Evolutionary conservation across 2,113 vertebrate genomes (phyloP).

Genomic region (Neopipo cinnamomea): DNA sequence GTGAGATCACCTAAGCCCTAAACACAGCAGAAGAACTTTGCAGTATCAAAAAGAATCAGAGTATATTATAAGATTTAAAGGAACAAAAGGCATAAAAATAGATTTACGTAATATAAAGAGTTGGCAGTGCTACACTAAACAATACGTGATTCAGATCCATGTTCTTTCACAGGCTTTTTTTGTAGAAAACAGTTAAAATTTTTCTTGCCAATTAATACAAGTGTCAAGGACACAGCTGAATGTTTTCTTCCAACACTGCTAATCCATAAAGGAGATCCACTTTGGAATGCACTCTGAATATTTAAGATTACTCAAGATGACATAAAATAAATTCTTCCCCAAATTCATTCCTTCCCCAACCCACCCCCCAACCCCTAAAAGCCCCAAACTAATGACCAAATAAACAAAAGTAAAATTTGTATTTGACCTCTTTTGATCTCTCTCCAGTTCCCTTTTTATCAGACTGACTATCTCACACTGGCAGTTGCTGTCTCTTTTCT

Average conservation of each 20-base stretch:
- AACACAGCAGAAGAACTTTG: neutral
- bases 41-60: neutral
- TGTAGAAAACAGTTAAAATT: neutral
- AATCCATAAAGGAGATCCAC: neutral
- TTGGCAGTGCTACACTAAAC: neutral
- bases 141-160: neutral
- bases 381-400: neutral
- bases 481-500: neutral
- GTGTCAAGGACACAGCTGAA: neutral
- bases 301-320: neutral
- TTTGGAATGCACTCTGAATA: neutral
- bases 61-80: neutral
- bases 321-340: neutral
- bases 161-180: neutral
- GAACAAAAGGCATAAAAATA: neutral
- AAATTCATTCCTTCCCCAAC: neutral
- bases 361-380: neutral
- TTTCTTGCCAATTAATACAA: neutral
- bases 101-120: neutral
- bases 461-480: neutral
- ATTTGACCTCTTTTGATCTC: conserved; percentile 4
- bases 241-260: neutral
- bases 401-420: neutral
- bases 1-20: neutral
- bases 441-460: neutral